Conservation (phyloP, 2,888 invertebrate species). For the Heliconius ethilla region DNA sequence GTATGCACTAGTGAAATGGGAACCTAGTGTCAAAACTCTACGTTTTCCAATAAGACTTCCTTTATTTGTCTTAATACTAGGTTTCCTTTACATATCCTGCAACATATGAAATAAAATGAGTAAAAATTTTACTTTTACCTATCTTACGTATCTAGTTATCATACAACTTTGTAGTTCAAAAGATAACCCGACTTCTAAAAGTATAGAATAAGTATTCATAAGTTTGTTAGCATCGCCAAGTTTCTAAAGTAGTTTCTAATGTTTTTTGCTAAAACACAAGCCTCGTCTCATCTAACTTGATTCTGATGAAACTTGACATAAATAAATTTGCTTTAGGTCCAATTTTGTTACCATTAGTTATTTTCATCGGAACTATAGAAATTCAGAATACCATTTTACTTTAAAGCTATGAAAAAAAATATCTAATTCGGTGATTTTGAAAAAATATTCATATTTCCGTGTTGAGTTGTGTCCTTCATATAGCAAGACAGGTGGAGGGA, state of each 20-base stretch:
- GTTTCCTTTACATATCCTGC: neutral
- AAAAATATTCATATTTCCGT: too few species aligned
- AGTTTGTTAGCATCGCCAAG: constrained; percentile 19
- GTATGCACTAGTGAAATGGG: neutral
- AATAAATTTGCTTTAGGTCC: constrained; percentile 11
- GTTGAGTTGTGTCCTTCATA: too few species aligned
- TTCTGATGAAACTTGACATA: neutral
- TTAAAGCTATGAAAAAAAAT: too few species aligned
- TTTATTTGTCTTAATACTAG: too few species aligned
- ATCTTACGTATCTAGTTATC: neutral
- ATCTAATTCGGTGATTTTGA: neutral
- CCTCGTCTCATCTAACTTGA: constrained; percentile 1
- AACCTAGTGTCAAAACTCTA: neutral
- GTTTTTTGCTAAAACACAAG: constrained; percentile 10
- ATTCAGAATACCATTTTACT: too few species aligned
- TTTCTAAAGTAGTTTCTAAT: constrained; percentile 24
- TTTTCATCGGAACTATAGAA: neutral
- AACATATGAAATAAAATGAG: neutral
- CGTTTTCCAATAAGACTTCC: neutral
- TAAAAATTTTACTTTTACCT: neutral
- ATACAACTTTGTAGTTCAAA: constrained; percentile 13
- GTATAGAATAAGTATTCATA: constrained; percentile 20
- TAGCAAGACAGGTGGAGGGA: too few species aligned
- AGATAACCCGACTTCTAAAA: constrained; percentile 19
- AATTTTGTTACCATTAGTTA: neutral